phyloP scores from a whole-genome alignment of 2,113 vertebrate genomes.

The Cephalopterus ornatus region DNA sequence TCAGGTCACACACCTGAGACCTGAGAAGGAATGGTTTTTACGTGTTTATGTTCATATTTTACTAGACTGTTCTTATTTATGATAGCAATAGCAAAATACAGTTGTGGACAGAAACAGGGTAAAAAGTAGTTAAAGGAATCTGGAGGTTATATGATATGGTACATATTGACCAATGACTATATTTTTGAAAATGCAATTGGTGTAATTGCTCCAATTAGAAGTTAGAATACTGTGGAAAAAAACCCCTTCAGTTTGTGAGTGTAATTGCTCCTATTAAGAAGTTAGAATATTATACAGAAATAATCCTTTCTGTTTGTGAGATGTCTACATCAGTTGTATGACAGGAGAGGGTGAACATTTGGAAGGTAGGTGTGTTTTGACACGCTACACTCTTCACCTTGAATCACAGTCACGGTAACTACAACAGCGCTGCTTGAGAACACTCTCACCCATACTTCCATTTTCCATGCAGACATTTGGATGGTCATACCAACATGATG shows the following conservation, averaged over 20 bases:
- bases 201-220: neutral
- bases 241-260: neutral
- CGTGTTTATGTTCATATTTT: neutral
- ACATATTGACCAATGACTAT: neutral
- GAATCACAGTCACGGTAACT: neutral
- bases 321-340: neutral
- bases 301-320: neutral
- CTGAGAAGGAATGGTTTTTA: neutral
- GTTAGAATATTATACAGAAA: neutral
- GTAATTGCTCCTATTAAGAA: neutral
- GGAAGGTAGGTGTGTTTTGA: slow-evolving; percentile 28
- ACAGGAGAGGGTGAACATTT: neutral
- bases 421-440: neutral
- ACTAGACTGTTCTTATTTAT: neutral
- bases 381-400: neutral
- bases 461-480: neutral
- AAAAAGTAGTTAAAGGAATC: neutral
- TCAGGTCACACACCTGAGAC: neutral
- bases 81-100: neutral
- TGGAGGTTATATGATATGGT: neutral
- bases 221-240: neutral
- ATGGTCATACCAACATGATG: neutral
- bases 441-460: neutral
- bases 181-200: neutral
- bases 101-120: neutral